phyloP scores from a whole-genome alignment of 2,113 vertebrate genomes.

The Onychostoma macrolepis region DNA sequence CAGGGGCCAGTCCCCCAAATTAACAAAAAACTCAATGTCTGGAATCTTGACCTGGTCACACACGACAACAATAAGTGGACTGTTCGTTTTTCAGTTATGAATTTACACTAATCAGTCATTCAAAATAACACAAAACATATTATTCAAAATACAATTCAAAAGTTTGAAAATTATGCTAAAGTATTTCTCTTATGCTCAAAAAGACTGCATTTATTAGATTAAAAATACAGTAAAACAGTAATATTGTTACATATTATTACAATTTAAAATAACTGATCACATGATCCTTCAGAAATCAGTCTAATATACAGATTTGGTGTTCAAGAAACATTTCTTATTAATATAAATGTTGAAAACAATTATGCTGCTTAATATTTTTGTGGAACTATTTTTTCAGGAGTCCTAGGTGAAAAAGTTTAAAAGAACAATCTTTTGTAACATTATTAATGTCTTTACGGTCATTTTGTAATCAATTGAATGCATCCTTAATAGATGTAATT shows the following conservation, averaged over 20 bases:
- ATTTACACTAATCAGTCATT: background rate
- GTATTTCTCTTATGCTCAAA: background rate
- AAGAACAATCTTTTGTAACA: background rate
- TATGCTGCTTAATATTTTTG: background rate
- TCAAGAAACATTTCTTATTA: background rate
- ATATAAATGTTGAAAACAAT: too few relatives aligned
- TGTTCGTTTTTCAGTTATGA: background rate
- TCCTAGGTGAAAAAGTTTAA: background rate
- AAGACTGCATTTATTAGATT: background rate
- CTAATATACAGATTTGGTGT: background rate
- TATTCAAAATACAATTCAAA: background rate
- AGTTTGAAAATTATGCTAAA: background rate
- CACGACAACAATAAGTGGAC: background rate
- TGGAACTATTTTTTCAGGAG: background rate
- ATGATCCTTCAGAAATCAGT: background rate
- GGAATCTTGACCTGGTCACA: constrained; percentile 86
- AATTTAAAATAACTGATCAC: background rate
- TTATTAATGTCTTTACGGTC: background rate
- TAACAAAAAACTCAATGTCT: constrained; percentile 96
- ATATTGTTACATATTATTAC: background rate
- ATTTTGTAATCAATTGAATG: background rate
- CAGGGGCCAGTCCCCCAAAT: constrained; percentile 97
- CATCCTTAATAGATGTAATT: background rate
- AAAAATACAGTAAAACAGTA: background rate
- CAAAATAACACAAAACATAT: background rate